Evolutionary conservation across 2,113 vertebrate species (phyloP), one percentile per base, ranked within the genome.

Genomic region (Thamnaconus septentrionalis): DNA sequence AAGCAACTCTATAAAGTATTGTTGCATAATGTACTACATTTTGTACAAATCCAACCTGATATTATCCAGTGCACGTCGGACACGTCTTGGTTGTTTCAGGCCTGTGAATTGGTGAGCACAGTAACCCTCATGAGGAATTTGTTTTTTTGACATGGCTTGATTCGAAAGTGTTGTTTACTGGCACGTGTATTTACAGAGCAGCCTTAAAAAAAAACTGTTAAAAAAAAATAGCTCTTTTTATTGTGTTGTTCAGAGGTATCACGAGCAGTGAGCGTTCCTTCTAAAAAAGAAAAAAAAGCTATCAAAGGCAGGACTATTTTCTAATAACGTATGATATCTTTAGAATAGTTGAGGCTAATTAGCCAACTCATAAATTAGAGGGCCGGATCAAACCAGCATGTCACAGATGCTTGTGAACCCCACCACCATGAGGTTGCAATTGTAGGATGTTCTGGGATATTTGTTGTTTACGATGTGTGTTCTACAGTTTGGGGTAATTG

Each of bases 381-480:
- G 61, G 79, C 66, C 61, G 72, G 79, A 88, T 88, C 79, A 87
- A 84, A 86, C 73, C 78, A 77, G 63, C 79, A 90, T 87, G 81
- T 84, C 81, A 75, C 81, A 83, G 80, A 86, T 85, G 84, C 76
- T 79, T 86, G 84, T 80, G 78, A 82, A 81, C 79, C 79, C 76
- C 81, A 75, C 59, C 66, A 73, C 81, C 85, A 89, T 85, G 77
- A 87, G 84, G 83, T 87, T 88, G 82, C 79, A 88, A 85, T 86
- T 87, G 79, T 63, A 78, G 83, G 73, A 88, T 86, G 85, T 89
- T 87, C 82, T 74, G 80, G 71, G 78, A 80, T 83, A 88, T 90
- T 88, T 88, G 78, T 87, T 86, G 85, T 92, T 90, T 89, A 91
- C 78, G 69, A 86, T 79, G 88, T 85, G 71, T 84, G 81, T 86